phyloP scores from a whole-genome alignment of 2,797 vertebrate species.

The Glyptemys insculpta region DNA sequence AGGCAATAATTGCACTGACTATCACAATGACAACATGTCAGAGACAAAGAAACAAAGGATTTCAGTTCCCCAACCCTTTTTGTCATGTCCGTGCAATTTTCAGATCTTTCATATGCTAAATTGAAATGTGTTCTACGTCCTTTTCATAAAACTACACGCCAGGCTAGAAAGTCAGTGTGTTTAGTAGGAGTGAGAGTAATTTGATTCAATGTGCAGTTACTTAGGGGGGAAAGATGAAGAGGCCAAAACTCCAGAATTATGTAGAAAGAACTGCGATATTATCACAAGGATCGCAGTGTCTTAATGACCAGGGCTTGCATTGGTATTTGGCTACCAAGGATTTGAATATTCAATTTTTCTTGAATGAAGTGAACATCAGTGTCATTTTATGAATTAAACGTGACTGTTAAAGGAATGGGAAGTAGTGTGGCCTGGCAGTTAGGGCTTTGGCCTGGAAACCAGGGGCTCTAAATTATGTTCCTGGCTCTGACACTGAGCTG shows the following conservation, averaged over 20 bases:
- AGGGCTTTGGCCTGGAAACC: background rate
- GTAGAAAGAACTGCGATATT: too few relatives aligned
- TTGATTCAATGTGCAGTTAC: background rate
- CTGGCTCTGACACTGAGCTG: background rate
- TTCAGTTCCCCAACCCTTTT: background rate
- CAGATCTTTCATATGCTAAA: background rate
- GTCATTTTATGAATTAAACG: background rate
- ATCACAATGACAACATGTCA: background rate
- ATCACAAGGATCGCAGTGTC: background rate
- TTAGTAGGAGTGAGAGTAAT: too few relatives aligned
- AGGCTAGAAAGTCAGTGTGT: background rate
- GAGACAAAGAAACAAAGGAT: background rate
- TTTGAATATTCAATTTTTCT: background rate
- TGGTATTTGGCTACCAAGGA: background rate
- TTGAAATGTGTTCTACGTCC: background rate
- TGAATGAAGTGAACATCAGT: background rate
- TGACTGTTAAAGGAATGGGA: background rate
- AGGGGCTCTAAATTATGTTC: background rate
- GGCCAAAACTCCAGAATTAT: too few relatives aligned
- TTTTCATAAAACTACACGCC: background rate
- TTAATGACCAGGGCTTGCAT: background rate
- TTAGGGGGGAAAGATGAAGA: too few relatives aligned
- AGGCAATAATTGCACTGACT: background rate
- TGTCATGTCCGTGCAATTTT: background rate
- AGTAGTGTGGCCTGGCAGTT: background rate